phyloP scores from a whole-genome alignment of 2,888 invertebrate genomes.

The Watsonalla cultraria region DNA sequence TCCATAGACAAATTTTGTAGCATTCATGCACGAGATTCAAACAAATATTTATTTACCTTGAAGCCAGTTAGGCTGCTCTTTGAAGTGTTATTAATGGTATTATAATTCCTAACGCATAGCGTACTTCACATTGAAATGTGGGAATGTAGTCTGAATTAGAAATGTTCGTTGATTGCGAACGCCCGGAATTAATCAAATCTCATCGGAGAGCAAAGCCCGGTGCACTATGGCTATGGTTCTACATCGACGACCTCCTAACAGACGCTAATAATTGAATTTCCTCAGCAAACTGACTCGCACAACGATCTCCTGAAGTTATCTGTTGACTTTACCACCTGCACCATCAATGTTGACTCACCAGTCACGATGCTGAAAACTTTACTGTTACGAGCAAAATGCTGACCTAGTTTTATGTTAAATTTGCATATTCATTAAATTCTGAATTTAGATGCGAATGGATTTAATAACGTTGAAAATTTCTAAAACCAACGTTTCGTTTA shows the following conservation, averaged over 20 bases:
- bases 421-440: neutral
- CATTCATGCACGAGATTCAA: too few species aligned
- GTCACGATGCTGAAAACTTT: slow-evolving; percentile 3
- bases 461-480: neutral
- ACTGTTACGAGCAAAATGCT: slow-evolving; percentile 13
- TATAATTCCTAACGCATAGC: slow-evolving; percentile 14
- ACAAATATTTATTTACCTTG: too few species aligned
- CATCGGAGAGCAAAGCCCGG: slow-evolving; percentile 20
- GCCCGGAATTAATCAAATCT: slow-evolving; percentile 36
- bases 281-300: slow-evolving; percentile 28
- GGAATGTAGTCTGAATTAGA: slow-evolving; percentile 19
- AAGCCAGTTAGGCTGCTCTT: slow-evolving; percentile 9
- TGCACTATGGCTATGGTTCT: slow-evolving; percentile 21
- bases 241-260: slow-evolving; percentile 29
- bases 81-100: slow-evolving; percentile 16
- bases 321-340: slow-evolving; percentile 32
- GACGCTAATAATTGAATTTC: slow-evolving; percentile 41
- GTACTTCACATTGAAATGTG: slow-evolving; percentile 9
- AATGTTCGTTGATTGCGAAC: slow-evolving; percentile 26
- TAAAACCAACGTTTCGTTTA: too few species aligned
- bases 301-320: slow-evolving; percentile 31
- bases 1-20: too few species aligned
- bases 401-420: slow-evolving; percentile 8
- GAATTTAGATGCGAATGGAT: neutral
- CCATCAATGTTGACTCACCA: slow-evolving; percentile 8